phyloP scores from a whole-genome alignment of 2,888 invertebrate genomes.

The Metellina segmentata region DNA sequence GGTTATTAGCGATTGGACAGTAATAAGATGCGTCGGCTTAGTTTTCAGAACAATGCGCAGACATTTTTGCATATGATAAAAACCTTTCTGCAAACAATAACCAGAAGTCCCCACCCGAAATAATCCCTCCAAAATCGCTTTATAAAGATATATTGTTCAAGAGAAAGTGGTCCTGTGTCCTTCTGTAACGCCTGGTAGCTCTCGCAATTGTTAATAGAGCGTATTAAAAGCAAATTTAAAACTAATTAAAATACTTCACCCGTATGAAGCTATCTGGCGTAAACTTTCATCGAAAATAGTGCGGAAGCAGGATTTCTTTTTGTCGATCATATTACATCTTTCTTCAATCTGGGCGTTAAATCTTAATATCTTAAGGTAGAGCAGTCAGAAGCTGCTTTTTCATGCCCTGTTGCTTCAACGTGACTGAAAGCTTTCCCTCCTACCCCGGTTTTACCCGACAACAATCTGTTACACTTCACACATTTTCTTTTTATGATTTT shows the following conservation, averaged over 20 bases:
- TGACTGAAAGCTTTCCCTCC: slow-evolving; percentile 1
- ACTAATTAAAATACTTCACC: slow-evolving; percentile 61
- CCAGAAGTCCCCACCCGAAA: no score
- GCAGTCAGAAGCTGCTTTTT: background rate
- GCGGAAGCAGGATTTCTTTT: slow-evolving; percentile 6
- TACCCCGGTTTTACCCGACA: background rate
- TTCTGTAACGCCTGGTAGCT: background rate
- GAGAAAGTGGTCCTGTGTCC: background rate
- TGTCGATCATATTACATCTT: background rate
- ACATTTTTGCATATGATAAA: no score
- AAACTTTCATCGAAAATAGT: slow-evolving; percentile 14
- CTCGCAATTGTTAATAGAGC: slow-evolving; percentile 24
- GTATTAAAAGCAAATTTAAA: slow-evolving; percentile 53
- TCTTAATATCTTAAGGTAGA: slow-evolving; percentile 31
- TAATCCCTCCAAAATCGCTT: no score
- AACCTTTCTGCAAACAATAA: no score
- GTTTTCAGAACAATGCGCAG: no score
- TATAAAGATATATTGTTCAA: background rate
- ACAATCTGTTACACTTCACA: slow-evolving; percentile 37
- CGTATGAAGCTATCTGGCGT: slow-evolving; percentile 20
- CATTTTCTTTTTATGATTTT: background rate
- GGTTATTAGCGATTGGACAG: no score
- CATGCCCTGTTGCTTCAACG: slow-evolving; percentile 21
- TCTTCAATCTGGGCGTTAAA: slow-evolving; percentile 10
- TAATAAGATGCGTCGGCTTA: no score